phyloP scores from a whole-genome alignment of 2,113 vertebrate genomes.

The Ahaetulla prasina region DNA sequence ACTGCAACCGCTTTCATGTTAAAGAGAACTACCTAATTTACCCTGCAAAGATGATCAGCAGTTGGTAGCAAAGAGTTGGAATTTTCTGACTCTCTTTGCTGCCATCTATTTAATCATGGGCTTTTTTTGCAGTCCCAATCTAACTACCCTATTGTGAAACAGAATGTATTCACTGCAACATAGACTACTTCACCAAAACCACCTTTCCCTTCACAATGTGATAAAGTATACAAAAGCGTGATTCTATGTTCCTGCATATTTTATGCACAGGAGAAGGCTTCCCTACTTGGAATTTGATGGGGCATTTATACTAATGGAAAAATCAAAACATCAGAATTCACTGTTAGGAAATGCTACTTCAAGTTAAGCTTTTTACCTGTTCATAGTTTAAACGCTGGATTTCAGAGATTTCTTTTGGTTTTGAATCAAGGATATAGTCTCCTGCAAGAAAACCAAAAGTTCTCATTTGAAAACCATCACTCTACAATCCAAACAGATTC shows the following conservation, averaged over 20 bases:
- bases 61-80: not conserved
- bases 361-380: constrained; percentile 77
- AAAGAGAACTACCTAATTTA: not conserved
- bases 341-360: constrained; percentile 3
- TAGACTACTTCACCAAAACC: not conserved
- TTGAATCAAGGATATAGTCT: constrained; percentile 97
- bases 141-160: not conserved
- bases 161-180: not conserved
- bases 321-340: not conserved
- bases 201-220: not conserved
- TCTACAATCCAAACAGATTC: not conserved
- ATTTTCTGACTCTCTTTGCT: not conserved
- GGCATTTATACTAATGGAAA: not conserved
- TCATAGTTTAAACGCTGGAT: constrained; percentile 97
- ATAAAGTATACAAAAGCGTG: not conserved
- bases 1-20: not conserved
- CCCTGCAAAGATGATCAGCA: not conserved
- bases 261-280: not conserved
- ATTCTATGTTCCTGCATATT: not conserved
- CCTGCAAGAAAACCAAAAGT: constrained; percentile 73
- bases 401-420: constrained; percentile 98
- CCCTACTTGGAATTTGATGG: too few species aligned
- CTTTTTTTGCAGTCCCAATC: not conserved
- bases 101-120: not conserved
- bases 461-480: not conserved